A percentile compares a stretch with the other conserved stretches of the same genome.
Evolutionary conservation across 2,113 vertebrate species (phyloP).

Genomic region (Strigops habroptila): DNA sequence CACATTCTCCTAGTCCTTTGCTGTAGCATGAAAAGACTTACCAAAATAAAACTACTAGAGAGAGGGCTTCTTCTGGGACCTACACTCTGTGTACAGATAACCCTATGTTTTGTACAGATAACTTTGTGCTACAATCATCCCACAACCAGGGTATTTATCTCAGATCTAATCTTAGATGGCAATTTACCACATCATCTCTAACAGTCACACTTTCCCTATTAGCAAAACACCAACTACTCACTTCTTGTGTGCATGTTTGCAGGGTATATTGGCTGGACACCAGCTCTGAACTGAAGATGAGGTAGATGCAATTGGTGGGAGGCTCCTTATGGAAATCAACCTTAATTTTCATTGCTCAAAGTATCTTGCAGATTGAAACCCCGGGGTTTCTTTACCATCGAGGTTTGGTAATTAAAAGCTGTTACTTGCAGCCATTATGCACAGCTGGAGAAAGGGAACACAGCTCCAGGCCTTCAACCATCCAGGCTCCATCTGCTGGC

Average conservation of each 20-base stretch:
- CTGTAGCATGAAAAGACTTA: background rate
- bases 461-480: background rate
- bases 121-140: background rate
- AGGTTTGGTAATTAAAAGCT: background rate
- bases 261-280: fast-evolving
- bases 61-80: background rate
- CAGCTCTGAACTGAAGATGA: background rate
- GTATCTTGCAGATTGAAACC: background rate
- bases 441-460: background rate
- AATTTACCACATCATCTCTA: background rate
- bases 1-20: background rate
- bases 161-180: background rate
- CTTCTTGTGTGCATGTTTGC: fast-evolving
- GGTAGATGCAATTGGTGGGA: background rate
- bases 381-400: fast-evolving
- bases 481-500: background rate
- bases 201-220: background rate
- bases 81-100: background rate
- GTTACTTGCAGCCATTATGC: background rate
- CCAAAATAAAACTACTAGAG: background rate
- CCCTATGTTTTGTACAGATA: background rate
- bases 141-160: background rate
- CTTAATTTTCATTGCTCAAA: background rate
- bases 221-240: background rate
- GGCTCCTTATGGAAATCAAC: background rate